These are phyloP conservation scores for Drosophila fulvimacula DNA, from an alignment of 2,888 invertebrate species.

Conservation along the genomic window DNA sequence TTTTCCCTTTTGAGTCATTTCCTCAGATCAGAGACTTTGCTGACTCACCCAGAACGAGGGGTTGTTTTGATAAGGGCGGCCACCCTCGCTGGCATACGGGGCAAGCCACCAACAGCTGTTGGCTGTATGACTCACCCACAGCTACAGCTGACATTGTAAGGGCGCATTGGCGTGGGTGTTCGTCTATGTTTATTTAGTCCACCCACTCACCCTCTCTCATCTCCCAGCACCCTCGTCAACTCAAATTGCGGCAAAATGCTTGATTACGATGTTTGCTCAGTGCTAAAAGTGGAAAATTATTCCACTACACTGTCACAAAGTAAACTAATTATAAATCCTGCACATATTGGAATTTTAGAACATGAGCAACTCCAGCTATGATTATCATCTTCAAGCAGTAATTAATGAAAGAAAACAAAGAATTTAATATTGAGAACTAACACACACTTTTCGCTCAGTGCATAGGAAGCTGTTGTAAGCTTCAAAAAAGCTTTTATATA, in stretches of 20 bases:
- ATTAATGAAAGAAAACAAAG: background rate
- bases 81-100: slow-evolving; percentile 22
- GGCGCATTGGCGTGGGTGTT: slow-evolving; percentile 53
- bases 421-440: background rate
- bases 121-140: slow-evolving; percentile 39
- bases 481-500: slow-evolving; percentile 42
- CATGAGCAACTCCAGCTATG: background rate
- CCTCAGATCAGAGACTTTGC: slow-evolving; percentile 19
- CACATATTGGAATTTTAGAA: background rate
- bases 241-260: slow-evolving; percentile 62
- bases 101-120: slow-evolving; percentile 44
- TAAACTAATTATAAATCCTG: slow-evolving; percentile 10
- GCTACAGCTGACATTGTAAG: slow-evolving; percentile 39
- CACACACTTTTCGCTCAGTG: slow-evolving; percentile 26
- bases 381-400: background rate
- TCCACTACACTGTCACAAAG: slow-evolving; percentile 50
- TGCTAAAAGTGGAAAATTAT: slow-evolving; percentile 55
- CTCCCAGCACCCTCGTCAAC: slow-evolving; percentile 38
- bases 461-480: slow-evolving; percentile 41
- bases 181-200: slow-evolving; percentile 33
- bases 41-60: slow-evolving; percentile 45
- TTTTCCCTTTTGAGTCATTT: slow-evolving; percentile 53
- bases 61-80: slow-evolving; percentile 17
- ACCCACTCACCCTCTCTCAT: slow-evolving; percentile 6
- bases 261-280: slow-evolving; percentile 70